Evolutionary conservation across 2,888 invertebrate species (phyloP).

Genomic region (Troides helena): DNA sequence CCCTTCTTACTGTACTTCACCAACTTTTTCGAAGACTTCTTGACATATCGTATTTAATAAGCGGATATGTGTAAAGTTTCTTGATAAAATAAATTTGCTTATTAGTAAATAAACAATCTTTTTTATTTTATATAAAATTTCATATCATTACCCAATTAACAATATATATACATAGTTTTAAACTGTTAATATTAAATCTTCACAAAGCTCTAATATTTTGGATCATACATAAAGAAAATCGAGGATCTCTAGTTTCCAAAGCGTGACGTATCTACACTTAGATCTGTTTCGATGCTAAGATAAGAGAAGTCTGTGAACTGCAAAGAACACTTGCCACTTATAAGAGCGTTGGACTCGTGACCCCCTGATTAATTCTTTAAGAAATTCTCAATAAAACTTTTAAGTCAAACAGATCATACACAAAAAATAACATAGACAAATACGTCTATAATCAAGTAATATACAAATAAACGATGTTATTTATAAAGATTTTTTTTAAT

Average conservation of each 20-base stretch:
- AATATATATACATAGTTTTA: neutral
- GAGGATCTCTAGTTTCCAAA: neutral
- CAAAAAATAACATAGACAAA: no score
- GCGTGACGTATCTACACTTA: constrained; percentile 1
- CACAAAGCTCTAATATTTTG: neutral
- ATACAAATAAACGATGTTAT: no score
- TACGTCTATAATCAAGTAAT: no score
- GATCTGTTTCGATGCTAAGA: neutral
- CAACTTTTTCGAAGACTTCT: constrained; percentile 69
- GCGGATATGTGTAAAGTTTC: constrained; percentile 67
- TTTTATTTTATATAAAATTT: neutral
- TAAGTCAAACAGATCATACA: no score
- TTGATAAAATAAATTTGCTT: constrained; percentile 73
- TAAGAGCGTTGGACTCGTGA: neutral
- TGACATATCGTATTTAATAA: constrained; percentile 74
- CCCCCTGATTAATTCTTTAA: neutral
- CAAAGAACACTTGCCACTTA: constrained; percentile 10
- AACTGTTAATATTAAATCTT: neutral
- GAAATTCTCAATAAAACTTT: no score
- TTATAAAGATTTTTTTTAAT: no score
- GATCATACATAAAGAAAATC: neutral
- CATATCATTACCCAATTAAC: neutral
- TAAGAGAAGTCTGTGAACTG: constrained; percentile 9
- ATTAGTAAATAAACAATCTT: constrained; percentile 51
- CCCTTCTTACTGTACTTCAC: constrained; percentile 3